phyloP scores from a whole-genome alignment of 2,113 vertebrate species.

The Danionella cerebrum region DNA sequence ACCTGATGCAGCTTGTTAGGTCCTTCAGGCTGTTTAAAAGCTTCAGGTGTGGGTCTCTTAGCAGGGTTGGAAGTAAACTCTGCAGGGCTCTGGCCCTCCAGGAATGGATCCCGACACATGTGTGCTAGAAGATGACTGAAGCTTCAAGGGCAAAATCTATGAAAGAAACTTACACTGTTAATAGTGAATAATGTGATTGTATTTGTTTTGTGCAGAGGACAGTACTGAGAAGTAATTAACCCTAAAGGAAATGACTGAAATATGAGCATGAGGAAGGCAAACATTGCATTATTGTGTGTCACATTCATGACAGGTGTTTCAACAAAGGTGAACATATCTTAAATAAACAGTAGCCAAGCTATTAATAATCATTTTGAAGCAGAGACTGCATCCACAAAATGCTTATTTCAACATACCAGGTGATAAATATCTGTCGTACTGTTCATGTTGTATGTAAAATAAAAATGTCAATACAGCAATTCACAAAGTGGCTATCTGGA shows the following conservation, averaged over 20 bases:
- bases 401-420: too few species aligned
- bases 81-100: too few species aligned
- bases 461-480: too few species aligned
- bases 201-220: neutral
- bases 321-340: neutral
- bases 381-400: neutral
- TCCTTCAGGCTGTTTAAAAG: too few species aligned
- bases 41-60: too few species aligned
- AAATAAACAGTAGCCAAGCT: neutral
- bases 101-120: too few species aligned
- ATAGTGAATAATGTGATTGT: neutral
- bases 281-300: constrained; percentile 44
- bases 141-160: neutral
- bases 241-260: constrained; percentile 12
- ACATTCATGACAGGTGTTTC: constrained; percentile 1
- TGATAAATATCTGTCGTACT: too few species aligned
- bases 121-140: too few species aligned
- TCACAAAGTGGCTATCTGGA: too few species aligned
- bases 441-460: too few species aligned
- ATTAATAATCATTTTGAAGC: neutral
- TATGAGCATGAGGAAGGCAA: constrained; percentile 48
- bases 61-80: too few species aligned
- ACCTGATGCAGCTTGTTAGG: too few species aligned
- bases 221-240: constrained; percentile 2
- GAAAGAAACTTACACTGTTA: constrained; percentile 6